Conservation (phyloP, 2,797 vertebrate genomes). For the Microctenopoma stevenorrisi region DNA sequence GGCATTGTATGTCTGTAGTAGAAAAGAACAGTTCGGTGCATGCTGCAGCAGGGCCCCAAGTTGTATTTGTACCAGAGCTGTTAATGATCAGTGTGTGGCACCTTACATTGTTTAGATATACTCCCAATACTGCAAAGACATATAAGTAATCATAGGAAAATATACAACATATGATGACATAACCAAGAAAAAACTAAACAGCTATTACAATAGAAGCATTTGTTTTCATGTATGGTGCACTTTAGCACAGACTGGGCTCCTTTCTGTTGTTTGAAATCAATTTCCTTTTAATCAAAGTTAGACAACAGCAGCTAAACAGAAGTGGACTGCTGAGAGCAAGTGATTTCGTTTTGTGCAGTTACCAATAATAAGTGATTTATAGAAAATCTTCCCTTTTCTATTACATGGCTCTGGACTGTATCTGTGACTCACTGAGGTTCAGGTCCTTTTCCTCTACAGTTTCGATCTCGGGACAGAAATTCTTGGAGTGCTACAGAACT, state of each 20-base stretch:
- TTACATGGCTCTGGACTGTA: background rate
- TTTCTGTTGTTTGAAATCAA: constrained; percentile 38
- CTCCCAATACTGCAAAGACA: background rate
- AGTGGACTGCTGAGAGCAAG: constrained; percentile 25
- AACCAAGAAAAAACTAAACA: background rate
- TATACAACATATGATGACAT: constrained; percentile 4
- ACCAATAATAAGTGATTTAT: constrained; percentile 12
- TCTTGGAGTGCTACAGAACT: background rate
- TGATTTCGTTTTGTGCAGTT: constrained; percentile 5
- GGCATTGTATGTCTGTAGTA: too few species aligned
- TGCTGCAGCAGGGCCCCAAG: too few species aligned
- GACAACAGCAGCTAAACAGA: constrained; percentile 38
- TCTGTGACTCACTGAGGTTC: constrained; percentile 2
- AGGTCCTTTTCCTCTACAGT: constrained; percentile 18
- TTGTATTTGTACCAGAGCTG: too few species aligned
- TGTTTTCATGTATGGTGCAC: constrained; percentile 14
- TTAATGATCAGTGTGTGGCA: too few species aligned
- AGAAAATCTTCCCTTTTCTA: constrained; percentile 16
- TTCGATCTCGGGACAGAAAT: constrained; percentile 12
- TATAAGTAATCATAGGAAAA: background rate
- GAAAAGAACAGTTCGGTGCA: too few species aligned
- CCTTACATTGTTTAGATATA: background rate
- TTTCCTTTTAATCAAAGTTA: constrained; percentile 40
- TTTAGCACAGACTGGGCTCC: constrained; percentile 4
- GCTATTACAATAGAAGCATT: background rate